A percentile compares a stretch with the other conserved stretches of the same genome.
Conservation (phyloP, 2,113 vertebrate species). For the Takifugu bimaculatus region DNA sequence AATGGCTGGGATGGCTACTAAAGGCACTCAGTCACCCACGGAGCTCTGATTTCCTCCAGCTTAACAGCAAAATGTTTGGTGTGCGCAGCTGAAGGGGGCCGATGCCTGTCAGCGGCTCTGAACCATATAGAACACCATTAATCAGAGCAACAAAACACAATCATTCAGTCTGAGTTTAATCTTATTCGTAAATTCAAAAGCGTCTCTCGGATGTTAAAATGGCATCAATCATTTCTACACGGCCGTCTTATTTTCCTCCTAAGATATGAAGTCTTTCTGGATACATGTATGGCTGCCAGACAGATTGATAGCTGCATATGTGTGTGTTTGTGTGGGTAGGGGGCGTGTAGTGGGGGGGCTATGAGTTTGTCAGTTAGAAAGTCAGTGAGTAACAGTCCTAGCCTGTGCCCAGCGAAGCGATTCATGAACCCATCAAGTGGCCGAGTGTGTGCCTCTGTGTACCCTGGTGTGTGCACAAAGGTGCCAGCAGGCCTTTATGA, state of each 20-base stretch:
- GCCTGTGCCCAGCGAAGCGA: conserved; percentile 48
- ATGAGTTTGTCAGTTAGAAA: conserved; percentile 43
- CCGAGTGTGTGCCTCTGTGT: conserved; percentile 8
- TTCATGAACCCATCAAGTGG: conserved; percentile 58
- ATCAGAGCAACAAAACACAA: conserved; percentile 29
- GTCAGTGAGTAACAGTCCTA: conserved; percentile 32
- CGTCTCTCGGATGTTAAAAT: no score
- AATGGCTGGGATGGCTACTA: conserved; percentile 52
- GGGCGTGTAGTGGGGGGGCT: not conserved
- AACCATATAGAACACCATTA: conserved; percentile 46
- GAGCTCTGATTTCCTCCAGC: conserved; percentile 51
- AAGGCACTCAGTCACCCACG: conserved; percentile 48
- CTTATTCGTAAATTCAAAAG: no score
- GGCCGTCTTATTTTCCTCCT: not conserved
- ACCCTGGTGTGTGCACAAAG: conserved; percentile 21
- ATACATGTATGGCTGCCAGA: not conserved
- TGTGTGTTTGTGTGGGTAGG: not conserved
- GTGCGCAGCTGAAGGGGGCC: conserved; percentile 29
- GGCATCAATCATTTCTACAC: no score
- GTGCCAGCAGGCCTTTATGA: conserved; percentile 42
- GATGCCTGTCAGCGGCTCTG: conserved; percentile 37
- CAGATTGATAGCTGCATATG: not conserved
- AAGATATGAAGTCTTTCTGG: conserved; percentile 16
- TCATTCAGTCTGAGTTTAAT: no score
- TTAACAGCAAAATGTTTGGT: conserved; percentile 50